These are phyloP conservation scores for Nesidiocoris tenuis DNA, from an alignment of 2,888 invertebrate genomes.

Conservation along the genomic window DNA sequence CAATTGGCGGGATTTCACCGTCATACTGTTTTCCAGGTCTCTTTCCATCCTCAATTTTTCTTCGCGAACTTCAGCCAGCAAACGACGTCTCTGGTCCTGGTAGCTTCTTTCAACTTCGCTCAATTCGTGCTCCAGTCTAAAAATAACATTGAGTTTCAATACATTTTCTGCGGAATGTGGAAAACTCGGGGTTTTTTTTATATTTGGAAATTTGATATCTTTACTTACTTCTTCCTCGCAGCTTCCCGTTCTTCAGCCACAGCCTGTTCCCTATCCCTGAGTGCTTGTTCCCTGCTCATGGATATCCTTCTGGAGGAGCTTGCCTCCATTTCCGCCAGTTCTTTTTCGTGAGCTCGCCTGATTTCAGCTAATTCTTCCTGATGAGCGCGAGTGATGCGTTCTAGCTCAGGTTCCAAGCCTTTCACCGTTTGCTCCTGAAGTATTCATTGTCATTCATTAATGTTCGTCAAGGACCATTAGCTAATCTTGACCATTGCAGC, in stretches of 20 bases:
- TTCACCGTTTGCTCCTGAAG: constrained; percentile 76
- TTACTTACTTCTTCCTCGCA: constrained; percentile 55
- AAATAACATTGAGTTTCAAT: neutral
- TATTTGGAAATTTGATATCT: too few relatives aligned
- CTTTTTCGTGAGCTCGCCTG: constrained; percentile 65
- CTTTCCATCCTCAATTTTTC: constrained; percentile 56
- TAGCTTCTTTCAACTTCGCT: constrained; percentile 60
- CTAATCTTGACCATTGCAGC: too few relatives aligned
- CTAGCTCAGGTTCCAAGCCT: constrained; percentile 80
- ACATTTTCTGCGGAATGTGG: too few relatives aligned
- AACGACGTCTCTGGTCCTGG: constrained; percentile 59
- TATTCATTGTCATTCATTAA: too few relatives aligned
- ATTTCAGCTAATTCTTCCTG: constrained; percentile 69
- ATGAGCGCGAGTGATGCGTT: constrained; percentile 73
- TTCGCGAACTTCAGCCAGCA: constrained; percentile 57
- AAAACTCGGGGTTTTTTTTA: too few relatives aligned
- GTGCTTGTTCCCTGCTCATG: constrained; percentile 62
- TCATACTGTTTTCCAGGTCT: constrained; percentile 50
- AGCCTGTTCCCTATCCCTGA: constrained; percentile 64
- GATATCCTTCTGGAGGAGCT: constrained; percentile 63
- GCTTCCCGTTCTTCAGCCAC: constrained; percentile 63
- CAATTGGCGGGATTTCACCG: constrained; percentile 50
- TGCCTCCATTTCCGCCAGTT: constrained; percentile 65
- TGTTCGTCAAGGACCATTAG: neutral
- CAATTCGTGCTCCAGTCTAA: constrained; percentile 60